Base-by-base conservation (phyloP, 2,113 vertebrate genomes). In the Bettongia penicillata region DNA sequence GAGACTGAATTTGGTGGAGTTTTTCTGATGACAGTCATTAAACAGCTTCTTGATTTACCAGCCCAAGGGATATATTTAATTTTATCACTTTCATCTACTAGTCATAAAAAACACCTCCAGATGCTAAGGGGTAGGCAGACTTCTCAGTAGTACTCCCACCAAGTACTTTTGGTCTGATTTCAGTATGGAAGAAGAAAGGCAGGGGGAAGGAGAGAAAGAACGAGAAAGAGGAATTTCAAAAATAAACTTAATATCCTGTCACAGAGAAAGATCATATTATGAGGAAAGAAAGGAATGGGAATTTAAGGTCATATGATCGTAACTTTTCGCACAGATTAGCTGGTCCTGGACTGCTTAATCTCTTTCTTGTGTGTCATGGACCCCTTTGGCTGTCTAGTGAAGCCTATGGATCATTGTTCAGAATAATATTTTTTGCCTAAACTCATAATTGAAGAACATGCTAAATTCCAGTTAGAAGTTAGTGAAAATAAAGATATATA, bases 1-100 rank as follows among this genome's bases (percentile, higher is more conserved):
- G 95, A 52, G 57, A 48, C 49, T 89, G 94, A 48, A 96, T 96
- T 92, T 93, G 47, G 96, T 53, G 94, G 95, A 95, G 93, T 95
- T 93, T 96, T 93, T 97, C 96, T 96, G 97, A 96, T 97, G 98
- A 96, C 95, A 97, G 95, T 94, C 95, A 97, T 94, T 98, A 96
- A 97, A 97, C 89, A 94, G 97, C 96, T 91, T 93, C 91, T 91
- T 98, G 95, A 97, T 97, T 97, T 97, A 97, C 90, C 97, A 97
- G 95, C 89, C 93, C 55, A 94, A 68, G 94, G 94, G 57, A 96
- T 98, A 91, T 95, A 92, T 94, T 98, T 97, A 95, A 94, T 43
- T 2, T 96, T 93, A 97, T 90, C 94, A 96, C 91, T 93, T 96
- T 95, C 96, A 98, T 95, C 93, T 51, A 0, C 95, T 51, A 92